Evolutionary conservation across 1,140 invertebrate genomes (phyloP).

Genomic region (Papilio machaon): DNA sequence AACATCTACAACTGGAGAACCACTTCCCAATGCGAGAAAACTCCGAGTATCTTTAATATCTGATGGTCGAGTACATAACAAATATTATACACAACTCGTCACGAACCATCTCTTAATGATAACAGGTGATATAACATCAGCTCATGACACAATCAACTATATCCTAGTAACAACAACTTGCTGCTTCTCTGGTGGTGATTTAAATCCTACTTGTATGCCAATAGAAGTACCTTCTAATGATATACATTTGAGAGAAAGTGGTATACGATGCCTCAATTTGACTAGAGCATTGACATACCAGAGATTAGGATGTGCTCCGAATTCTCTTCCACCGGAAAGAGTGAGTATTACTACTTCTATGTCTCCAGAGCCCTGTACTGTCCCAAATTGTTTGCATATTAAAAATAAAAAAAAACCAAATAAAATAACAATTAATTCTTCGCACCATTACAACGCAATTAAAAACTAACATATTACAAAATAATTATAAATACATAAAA

Average conservation of each 20-base stretch:
- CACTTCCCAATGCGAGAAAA: neutral
- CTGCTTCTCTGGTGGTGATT: conserved; percentile 35
- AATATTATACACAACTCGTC: neutral
- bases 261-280: conserved; percentile 50
- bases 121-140: conserved; percentile 5
- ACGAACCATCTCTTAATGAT: neutral
- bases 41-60: neutral
- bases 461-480: too few species aligned
- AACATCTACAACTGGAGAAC: conserved; percentile 8
- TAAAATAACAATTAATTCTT: too few species aligned
- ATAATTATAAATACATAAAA: too few species aligned
- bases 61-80: conserved; percentile 23
- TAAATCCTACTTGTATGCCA: conserved; percentile 41
- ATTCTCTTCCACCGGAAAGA: conserved; percentile 43
- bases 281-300: conserved; percentile 51
- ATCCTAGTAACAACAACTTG: conserved; percentile 44
- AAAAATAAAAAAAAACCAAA: too few species aligned
- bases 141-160: conserved; percentile 45
- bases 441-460: too few species aligned
- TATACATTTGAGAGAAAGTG: conserved; percentile 43
- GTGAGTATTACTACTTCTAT: conserved; percentile 32
- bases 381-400: too few species aligned
- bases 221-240: conserved; percentile 47
- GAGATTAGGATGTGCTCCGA: conserved; percentile 45
- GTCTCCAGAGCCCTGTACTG: too few species aligned